Evolutionary conservation across 2,888 invertebrate species (phyloP).

Genomic region (Halictus quadricinctus): DNA sequence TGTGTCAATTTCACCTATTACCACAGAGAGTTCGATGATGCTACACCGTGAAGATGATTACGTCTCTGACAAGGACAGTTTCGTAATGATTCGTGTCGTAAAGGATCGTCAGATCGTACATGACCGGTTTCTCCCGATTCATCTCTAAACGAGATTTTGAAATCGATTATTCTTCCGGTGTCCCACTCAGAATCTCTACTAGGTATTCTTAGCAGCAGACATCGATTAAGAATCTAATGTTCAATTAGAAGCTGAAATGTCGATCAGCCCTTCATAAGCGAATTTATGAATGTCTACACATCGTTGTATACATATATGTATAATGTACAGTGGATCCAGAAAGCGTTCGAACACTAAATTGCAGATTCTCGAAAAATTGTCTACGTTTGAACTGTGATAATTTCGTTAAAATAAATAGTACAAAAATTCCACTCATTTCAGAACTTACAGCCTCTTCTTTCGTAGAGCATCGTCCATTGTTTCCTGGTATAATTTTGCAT

Average conservation of each 20-base stretch:
- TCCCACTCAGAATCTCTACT: neutral
- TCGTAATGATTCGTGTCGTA: constrained; percentile 30
- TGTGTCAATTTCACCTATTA: constrained; percentile 26
- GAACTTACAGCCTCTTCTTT: no score
- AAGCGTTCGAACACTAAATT: neutral
- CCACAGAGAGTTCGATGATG: constrained; percentile 19
- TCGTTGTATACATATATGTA: neutral
- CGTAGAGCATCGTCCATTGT: no score
- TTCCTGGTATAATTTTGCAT: no score
- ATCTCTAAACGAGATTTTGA: constrained; percentile 14
- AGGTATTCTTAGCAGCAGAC: neutral
- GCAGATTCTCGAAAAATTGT: neutral
- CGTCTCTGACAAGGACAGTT: constrained; percentile 16
- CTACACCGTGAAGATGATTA: constrained; percentile 20
- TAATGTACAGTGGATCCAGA: neutral
- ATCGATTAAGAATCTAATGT: constrained; percentile 8
- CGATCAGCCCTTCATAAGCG: neutral
- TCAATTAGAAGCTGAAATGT: neutral
- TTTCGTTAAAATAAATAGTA: no score
- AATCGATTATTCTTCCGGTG: constrained; percentile 22
- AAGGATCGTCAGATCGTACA: constrained; percentile 39
- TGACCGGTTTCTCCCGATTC: constrained; percentile 52
- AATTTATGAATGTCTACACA: constrained; percentile 12
- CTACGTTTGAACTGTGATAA: no score
- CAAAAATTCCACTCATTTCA: no score